Percentiles rank a stretch among this genome's conserved stretches.
These are phyloP conservation scores for Drosophila lacteicornis DNA, from an alignment of 1,140 invertebrate species.

Conservation along the genomic window DNA sequence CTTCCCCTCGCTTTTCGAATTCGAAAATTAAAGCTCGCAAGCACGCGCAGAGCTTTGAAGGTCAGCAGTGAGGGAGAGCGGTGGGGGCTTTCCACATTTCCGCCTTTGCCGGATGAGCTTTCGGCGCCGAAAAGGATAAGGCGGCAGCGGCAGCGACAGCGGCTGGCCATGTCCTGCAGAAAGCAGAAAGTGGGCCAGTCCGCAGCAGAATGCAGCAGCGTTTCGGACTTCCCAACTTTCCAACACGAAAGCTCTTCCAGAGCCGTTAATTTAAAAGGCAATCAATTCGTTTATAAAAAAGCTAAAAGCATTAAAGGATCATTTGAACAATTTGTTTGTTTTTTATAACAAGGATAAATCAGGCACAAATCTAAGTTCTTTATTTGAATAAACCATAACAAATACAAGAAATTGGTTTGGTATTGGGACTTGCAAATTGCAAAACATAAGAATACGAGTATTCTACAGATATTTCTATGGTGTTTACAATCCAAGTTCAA, in stretches of 20 bases:
- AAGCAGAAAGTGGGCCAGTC: conserved; percentile 62
- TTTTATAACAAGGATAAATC: not conserved
- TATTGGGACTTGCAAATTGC: too few relatives aligned
- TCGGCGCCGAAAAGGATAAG: not conserved
- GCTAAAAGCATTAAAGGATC: too few relatives aligned
- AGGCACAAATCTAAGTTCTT: too few relatives aligned
- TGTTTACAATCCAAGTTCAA: too few relatives aligned
- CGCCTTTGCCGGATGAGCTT: conserved; percentile 14
- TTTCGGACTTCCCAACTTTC: conserved; percentile 65
- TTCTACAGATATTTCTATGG: too few relatives aligned
- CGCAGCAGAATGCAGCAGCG: conserved; percentile 59
- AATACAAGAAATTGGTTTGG: too few relatives aligned
- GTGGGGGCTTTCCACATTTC: conserved; percentile 7
- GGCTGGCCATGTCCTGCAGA: conserved; percentile 15
- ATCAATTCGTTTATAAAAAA: not conserved
- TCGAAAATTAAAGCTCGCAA: conserved; percentile 30
- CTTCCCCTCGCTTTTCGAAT: conserved; percentile 16
- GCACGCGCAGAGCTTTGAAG: conserved; percentile 31
- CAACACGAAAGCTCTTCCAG: conserved; percentile 39
- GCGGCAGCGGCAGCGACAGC: not conserved
- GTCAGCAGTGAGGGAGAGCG: conserved; percentile 15
- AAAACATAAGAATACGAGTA: too few relatives aligned
- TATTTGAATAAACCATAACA: not conserved
- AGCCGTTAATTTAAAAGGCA: not conserved
- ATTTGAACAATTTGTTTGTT: too few relatives aligned